These are phyloP conservation scores for Zaprionus vittiger DNA, from an alignment of 1,140 invertebrate genomes.

Conservation along the genomic window DNA sequence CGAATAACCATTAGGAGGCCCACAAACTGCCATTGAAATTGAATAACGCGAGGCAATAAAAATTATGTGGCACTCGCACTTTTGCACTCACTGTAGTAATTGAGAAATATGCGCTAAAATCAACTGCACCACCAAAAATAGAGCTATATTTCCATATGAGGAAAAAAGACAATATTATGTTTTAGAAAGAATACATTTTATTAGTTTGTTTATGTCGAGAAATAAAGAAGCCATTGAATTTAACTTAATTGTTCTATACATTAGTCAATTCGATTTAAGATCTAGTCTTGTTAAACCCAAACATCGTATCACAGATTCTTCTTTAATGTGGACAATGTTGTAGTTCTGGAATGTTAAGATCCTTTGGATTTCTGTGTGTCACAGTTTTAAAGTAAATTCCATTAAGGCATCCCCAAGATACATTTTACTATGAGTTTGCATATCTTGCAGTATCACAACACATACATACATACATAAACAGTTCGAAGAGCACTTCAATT, in stretches of 20 bases:
- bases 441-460: not conserved
- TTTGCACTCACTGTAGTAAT: constrained; percentile 9
- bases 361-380: not conserved
- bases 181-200: no score
- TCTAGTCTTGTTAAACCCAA: no score
- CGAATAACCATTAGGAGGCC: constrained; percentile 20
- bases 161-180: not conserved
- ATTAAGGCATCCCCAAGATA: no score
- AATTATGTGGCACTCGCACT: constrained; percentile 9
- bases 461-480: not conserved
- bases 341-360: not conserved
- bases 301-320: not conserved
- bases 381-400: not conserved
- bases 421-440: no score
- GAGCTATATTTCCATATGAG: not conserved
- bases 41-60: constrained; percentile 29
- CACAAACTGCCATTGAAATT: constrained; percentile 50
- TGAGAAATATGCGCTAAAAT: constrained; percentile 5
- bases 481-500: not conserved
- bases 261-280: no score
- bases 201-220: no score
- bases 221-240: no score
- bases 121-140: not conserved
- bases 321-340: not conserved
- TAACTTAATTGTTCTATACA: no score